These are phyloP conservation scores for Macrophya annulata DNA, from an alignment of 2,888 invertebrate species.

Conservation along the genomic window DNA sequence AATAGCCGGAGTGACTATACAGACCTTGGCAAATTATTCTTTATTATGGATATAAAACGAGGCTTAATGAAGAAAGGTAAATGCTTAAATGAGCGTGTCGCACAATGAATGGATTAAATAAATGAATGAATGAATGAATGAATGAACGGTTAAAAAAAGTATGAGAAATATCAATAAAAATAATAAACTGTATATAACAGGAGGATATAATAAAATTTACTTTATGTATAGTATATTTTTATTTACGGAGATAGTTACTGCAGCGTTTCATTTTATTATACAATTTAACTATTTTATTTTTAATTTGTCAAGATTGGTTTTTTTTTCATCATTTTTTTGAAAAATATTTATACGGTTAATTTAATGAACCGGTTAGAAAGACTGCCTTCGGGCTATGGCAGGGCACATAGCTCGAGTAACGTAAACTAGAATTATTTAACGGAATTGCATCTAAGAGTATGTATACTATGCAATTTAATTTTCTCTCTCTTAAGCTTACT, in stretches of 20 bases:
- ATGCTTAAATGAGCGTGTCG: background rate
- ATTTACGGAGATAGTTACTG: too few relatives aligned
- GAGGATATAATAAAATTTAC: too few relatives aligned
- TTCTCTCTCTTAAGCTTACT: background rate
- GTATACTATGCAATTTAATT: background rate
- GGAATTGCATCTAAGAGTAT: constrained; percentile 23
- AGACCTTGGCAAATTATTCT: constrained; percentile 10
- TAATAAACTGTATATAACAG: too few relatives aligned
- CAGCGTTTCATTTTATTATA: background rate
- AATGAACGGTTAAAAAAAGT: too few relatives aligned
- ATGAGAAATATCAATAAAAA: too few relatives aligned
- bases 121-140: background rate
- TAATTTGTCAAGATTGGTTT: background rate
- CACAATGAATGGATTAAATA: too few relatives aligned
- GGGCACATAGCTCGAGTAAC: background rate
- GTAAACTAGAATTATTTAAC: constrained; percentile 33
- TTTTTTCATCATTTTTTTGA: background rate
- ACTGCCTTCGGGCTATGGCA: background rate
- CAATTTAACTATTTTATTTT: background rate
- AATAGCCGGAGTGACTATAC: background rate
- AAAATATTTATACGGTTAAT: background rate
- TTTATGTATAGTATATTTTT: too few relatives aligned
- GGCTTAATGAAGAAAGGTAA: background rate
- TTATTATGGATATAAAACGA: background rate
- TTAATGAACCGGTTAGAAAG: constrained; percentile 16